These are phyloP conservation scores for Serinus canaria DNA, from an alignment of 2,113 vertebrate genomes.

Conservation along the genomic window DNA sequence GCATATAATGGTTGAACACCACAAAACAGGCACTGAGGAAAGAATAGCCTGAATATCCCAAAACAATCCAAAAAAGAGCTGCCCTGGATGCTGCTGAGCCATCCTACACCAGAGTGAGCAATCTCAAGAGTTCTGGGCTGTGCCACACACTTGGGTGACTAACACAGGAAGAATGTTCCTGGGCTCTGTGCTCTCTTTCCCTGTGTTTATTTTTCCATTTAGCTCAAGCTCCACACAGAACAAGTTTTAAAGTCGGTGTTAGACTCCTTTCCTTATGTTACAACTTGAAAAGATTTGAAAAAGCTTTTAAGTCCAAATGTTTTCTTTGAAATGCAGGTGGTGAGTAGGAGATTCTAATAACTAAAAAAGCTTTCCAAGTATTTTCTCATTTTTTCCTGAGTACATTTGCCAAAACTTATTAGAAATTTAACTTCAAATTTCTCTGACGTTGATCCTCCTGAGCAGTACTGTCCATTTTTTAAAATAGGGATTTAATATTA, in stretches of 20 bases:
- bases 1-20: not conserved
- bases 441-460: not conserved
- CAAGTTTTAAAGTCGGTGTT: not conserved
- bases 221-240: not conserved
- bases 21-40: not conserved
- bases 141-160: not conserved
- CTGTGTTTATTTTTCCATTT: not conserved
- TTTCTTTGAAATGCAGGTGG: not conserved
- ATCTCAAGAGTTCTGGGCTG: not conserved
- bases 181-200: not conserved
- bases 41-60: not conserved
- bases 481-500: not conserved
- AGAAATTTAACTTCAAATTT: not conserved
- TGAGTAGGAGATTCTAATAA: not conserved
- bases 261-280: not conserved
- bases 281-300: not conserved
- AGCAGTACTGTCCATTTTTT: not conserved
- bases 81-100: not conserved
- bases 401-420: not conserved
- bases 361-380: not conserved
- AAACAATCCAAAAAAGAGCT: not conserved
- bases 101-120: not conserved
- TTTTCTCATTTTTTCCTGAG: not conserved
- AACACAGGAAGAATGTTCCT: not conserved
- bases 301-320: conserved; percentile 9